Percentiles rank a stretch among this genome's conserved stretches.
phyloP scores from a whole-genome alignment of 2,888 invertebrate species.

The Caenorhabditis sinica region DNA sequence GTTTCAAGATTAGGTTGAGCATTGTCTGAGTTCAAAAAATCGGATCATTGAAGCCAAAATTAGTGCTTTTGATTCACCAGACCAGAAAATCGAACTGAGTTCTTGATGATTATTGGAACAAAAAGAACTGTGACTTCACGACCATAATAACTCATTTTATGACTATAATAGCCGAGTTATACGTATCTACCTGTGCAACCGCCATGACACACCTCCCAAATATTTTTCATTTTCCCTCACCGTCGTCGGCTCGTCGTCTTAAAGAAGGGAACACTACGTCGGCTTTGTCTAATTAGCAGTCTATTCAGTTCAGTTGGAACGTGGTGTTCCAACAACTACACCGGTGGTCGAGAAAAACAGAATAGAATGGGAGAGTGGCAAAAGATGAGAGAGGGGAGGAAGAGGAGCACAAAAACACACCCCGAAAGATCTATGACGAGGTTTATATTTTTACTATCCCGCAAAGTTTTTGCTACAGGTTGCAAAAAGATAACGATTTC shows the following conservation, averaged over 20 bases:
- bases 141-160: no score
- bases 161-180: no score
- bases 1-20: no score
- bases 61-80: no score
- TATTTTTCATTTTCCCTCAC: neutral
- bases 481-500: conserved; percentile 7
- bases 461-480: conserved; percentile 2
- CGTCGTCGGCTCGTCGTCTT: neutral
- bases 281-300: conserved; percentile 44
- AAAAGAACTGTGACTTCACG: no score
- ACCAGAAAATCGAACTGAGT: no score
- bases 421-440: neutral
- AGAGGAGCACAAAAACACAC: conserved; percentile 30
- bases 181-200: conserved; percentile 3
- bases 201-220: neutral
- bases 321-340: conserved; percentile 11
- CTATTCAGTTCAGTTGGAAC: conserved; percentile 39
- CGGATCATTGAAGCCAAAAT: no score
- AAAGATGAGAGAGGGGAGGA: neutral
- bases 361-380: neutral
- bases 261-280: conserved; percentile 3
- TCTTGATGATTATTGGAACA: no score
- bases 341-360: conserved; percentile 27
- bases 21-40: no score
- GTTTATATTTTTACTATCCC: conserved; percentile 28